Evolutionary conservation across 2,797 vertebrate species (phyloP).

Genomic region (Gadopsis bispinosus): DNA sequence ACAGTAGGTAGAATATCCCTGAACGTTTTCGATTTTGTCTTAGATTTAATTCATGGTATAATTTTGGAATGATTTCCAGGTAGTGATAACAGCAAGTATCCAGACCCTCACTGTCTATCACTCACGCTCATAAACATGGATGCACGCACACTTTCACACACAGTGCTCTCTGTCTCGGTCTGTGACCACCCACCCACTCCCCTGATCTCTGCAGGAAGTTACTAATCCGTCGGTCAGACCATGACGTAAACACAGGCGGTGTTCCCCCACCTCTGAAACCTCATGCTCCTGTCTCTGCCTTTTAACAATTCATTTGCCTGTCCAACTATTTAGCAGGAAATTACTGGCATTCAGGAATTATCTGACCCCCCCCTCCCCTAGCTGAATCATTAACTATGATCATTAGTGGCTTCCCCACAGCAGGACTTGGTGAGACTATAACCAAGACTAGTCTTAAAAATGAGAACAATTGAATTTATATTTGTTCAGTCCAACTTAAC

Average conservation of each 20-base stretch:
- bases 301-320: conserved; percentile 51
- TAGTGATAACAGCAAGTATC: not conserved
- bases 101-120: not conserved
- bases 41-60: not conserved
- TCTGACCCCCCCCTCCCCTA: conserved; percentile 40
- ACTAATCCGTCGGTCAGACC: conserved; percentile 59
- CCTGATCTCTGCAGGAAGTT: conserved; percentile 60
- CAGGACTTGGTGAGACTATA: conserved; percentile 14
- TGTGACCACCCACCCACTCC: conserved; percentile 47
- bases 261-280: conserved; percentile 34
- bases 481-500: conserved; percentile 14
- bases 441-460: conserved; percentile 22
- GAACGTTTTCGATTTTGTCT: not conserved
- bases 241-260: conserved; percentile 62
- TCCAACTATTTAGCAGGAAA: conserved; percentile 32
- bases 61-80: not conserved
- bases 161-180: conserved; percentile 26
- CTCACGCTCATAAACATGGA: not conserved
- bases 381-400: conserved; percentile 49
- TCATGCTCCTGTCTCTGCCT: conserved; percentile 44
- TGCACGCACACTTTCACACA: not conserved
- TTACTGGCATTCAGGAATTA: conserved; percentile 32
- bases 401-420: conserved; percentile 41
- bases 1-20: not conserved
- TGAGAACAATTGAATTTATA: not conserved